Percentiles rank a stretch among this genome's conserved stretches.
phyloP scores from a whole-genome alignment of 2,888 invertebrate genomes.

The Thera obeliscata region DNA sequence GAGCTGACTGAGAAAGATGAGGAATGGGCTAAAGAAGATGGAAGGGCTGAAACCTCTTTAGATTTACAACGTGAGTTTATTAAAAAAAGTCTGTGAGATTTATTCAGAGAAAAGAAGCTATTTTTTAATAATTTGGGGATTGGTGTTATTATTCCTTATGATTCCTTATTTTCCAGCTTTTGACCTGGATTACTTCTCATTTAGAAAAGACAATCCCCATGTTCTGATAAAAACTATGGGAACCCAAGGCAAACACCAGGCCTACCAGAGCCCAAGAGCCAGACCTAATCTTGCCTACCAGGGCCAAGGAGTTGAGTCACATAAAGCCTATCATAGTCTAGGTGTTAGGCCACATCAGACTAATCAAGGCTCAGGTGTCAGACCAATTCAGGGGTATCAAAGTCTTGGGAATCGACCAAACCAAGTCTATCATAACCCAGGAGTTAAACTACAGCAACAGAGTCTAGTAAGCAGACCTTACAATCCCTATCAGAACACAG shows the following conservation, averaged over 20 bases:
- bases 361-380: background rate
- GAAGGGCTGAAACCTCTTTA: background rate
- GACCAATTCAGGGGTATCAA: background rate
- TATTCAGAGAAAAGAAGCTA: background rate
- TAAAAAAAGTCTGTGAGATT: background rate
- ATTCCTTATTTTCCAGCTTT: slow-evolving; percentile 15
- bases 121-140: too few relatives aligned
- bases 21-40: background rate
- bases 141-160: background rate
- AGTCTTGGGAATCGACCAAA: too few relatives aligned
- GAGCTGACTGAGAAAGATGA: background rate
- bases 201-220: background rate
- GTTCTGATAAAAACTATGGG: background rate
- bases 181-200: slow-evolving; percentile 19
- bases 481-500: background rate
- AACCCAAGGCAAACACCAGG: background rate
- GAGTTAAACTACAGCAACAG: background rate
- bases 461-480: background rate
- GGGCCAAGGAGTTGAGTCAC: background rate
- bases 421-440: background rate
- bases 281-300: background rate
- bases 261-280: background rate
- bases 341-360: background rate
- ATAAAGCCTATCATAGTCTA: background rate
- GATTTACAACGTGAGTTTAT: slow-evolving; percentile 2